Conservation (phyloP, 2,888 invertebrate genomes). For the Antheraea assamensis region DNA sequence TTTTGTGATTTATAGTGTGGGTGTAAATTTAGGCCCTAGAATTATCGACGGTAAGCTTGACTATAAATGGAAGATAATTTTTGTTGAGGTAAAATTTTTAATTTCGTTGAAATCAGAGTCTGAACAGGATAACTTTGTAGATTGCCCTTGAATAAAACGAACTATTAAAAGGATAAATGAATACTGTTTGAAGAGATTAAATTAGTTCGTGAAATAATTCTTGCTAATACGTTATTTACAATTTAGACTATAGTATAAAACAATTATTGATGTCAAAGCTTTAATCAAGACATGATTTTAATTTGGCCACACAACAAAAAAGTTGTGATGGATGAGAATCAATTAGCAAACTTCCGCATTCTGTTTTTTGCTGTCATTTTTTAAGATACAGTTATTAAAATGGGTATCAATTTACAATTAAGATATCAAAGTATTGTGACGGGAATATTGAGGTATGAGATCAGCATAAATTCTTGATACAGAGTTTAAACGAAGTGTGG, state of each 20-base stretch:
- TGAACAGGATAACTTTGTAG: neutral
- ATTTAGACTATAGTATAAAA: neutral
- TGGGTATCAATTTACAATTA: conserved; percentile 62
- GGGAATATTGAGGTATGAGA: conserved; percentile 62
- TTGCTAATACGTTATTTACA: neutral
- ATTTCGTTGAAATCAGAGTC: neutral
- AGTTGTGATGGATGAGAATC: conserved; percentile 37
- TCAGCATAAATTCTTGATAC: conserved; percentile 41
- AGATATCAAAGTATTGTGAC: conserved; percentile 63
- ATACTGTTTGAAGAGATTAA: neutral
- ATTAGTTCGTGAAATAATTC: neutral
- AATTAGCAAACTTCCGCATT: conserved; percentile 46
- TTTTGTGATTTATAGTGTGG: conserved; percentile 17
- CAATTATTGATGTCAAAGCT: conserved; percentile 16
- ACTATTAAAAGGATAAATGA: neutral
- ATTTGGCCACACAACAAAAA: conserved; percentile 32
- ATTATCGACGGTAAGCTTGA: neutral
- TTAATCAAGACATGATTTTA: conserved; percentile 27
- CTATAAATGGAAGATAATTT: neutral
- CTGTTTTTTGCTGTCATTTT: conserved; percentile 42
- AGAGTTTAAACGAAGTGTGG: conserved; percentile 36
- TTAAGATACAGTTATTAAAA: conserved; percentile 42
- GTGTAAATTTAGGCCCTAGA: neutral
- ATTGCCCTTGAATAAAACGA: neutral
- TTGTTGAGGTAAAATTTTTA: neutral